Evolutionary conservation across 2,113 vertebrate genomes (phyloP), one percentile per base, ranked within the genome.

Genomic region (Panthera tigris): DNA sequence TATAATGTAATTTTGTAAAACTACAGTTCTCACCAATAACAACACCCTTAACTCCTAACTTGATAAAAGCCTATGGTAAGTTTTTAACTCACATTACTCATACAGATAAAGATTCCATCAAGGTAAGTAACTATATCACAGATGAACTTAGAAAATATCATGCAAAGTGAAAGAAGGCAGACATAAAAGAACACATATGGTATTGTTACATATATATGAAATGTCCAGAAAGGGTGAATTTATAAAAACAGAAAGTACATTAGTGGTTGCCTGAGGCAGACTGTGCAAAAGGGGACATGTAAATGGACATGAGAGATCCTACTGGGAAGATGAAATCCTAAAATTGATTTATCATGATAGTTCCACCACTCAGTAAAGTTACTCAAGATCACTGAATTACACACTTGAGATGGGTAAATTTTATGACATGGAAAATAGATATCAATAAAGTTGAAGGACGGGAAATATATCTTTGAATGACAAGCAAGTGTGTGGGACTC

Each of bases 11-110:
- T 27, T 80, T 94, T 14, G 78, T 84, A 76, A 93, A 92, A 48
- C 7, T 52, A 31, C 39, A 45, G 29, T 45, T 95, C 61, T 91
- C 36, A 89, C 36, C 18, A 93, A 11, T 27, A 27, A 63, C 52
- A 93, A 94, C 71, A 91, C 9, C 36, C 15, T 68, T 57, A 63
- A 91, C 25, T 78, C 29, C 57, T 29, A 94, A 84, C 8, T 78
- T 79, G 16, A 48, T 83, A 91, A 91, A 29, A 90, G 1, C 63
- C n/a, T 73, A 45, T 45, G 29, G 27, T 74, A 81, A 95, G 65
- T 48, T 94, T 94, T 97, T 41, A 61, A 89, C 33, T 92, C 57
- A 52, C 41, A 69, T 76, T 74, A 84, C 11, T 63, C 83, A 25
- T 65, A 33, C 19, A 82, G 52, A 65, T 48, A 74, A 83, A 90